Evolutionary conservation across 2,797 vertebrate species (phyloP).

Genomic region (Crypturellus tataupa): DNA sequence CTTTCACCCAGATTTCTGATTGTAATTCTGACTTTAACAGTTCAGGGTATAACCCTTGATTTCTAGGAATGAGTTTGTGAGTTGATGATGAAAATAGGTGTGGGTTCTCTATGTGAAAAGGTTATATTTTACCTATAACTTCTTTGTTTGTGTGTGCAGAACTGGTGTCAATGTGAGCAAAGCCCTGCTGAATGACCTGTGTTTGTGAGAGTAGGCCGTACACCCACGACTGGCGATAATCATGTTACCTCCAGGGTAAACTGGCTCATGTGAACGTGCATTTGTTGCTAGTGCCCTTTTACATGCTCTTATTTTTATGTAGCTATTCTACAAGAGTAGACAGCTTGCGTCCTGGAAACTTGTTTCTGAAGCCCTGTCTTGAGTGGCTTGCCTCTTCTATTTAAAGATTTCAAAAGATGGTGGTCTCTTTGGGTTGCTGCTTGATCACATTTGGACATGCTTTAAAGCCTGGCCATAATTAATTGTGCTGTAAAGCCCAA

Average conservation of each 20-base stretch:
- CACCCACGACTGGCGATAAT: not conserved
- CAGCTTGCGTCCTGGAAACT: accelerated
- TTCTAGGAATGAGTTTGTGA: not conserved
- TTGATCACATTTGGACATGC: not conserved
- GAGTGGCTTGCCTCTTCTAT: not conserved
- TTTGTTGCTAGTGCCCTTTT: not conserved
- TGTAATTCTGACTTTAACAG: not conserved
- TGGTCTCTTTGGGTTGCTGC: not conserved
- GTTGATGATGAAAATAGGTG: not conserved
- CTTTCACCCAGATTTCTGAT: not conserved
- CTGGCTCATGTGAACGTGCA: not conserved
- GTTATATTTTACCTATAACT: not conserved
- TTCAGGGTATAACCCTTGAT: not conserved
- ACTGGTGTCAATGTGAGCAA: not conserved
- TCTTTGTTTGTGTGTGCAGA: not conserved
- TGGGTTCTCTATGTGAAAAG: not conserved
- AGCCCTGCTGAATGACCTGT: not conserved
- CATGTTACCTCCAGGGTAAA: not conserved
- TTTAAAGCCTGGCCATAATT: conserved; percentile 11
- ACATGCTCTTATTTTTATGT: not conserved
- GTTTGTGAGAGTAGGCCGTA: not conserved
- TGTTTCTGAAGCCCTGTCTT: not conserved
- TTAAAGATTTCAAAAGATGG: not conserved
- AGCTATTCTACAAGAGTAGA: not conserved
- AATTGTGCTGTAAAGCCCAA: not conserved